A percentile compares a stretch with the other conserved stretches of the same genome.
Conservation (phyloP, 2,888 invertebrate genomes). For the Perizoma affinitatum region DNA sequence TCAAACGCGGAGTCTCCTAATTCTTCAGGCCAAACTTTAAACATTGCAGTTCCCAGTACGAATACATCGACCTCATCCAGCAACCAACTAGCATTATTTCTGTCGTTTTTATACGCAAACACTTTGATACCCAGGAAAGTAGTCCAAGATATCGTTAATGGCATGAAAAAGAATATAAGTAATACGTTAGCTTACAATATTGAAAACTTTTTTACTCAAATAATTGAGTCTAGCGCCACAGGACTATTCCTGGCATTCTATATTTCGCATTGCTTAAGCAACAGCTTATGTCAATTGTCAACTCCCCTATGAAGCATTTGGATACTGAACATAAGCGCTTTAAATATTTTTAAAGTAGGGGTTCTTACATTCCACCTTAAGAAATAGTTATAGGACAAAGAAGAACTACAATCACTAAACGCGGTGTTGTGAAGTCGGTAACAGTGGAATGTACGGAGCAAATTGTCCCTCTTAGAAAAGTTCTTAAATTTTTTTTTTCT, state of each 20-base stretch:
- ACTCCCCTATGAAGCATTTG: not conserved
- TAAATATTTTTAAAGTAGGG: not conserved
- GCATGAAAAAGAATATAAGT: not conserved
- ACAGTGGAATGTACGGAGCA: not conserved
- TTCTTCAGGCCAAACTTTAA: too few species aligned
- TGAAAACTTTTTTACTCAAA: not conserved
- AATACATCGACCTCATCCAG: too few species aligned
- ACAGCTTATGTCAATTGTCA: not conserved
- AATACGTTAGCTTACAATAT: not conserved
- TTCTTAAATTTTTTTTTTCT: conserved; percentile 1
- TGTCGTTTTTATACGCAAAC: conserved; percentile 5
- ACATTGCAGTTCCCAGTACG: too few species aligned
- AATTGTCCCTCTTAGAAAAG: conserved; percentile 3
- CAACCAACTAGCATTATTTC: conserved; percentile 1
- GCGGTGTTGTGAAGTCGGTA: not conserved
- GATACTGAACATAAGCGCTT: conserved; percentile 2
- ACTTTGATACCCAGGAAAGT: conserved; percentile 1
- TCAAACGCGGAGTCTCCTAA: too few species aligned
- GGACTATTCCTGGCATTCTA: too few species aligned
- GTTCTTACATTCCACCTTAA: conserved; percentile 1
- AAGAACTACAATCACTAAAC: not conserved
- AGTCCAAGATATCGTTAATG: conserved; percentile 2
- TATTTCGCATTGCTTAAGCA: not conserved
- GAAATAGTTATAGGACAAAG: not conserved
- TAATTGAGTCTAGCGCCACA: not conserved